These are phyloP conservation scores for Daphoenositta chrysoptera DNA, from an alignment of 2,113 vertebrate genomes.

Conservation along the genomic window DNA sequence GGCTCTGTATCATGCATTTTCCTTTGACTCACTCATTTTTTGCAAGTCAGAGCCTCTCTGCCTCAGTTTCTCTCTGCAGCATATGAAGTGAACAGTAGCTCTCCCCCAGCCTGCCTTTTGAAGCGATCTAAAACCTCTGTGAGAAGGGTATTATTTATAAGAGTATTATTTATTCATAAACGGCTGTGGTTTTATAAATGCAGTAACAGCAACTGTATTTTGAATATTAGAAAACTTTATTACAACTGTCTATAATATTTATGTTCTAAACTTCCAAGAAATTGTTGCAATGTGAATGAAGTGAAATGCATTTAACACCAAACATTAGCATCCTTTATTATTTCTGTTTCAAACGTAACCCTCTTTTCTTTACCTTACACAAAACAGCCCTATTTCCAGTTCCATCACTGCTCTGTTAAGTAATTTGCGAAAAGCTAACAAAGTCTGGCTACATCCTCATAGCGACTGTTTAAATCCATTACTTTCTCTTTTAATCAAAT, in stretches of 20 bases:
- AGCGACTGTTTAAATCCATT: slow-evolving; percentile 97
- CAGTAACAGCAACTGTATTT: background rate
- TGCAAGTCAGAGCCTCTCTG: background rate
- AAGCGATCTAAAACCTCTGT: background rate
- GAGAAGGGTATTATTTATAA: rapidly evolving
- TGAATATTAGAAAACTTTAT: background rate
- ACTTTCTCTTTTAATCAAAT: slow-evolving; percentile 99
- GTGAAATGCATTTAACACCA: background rate
- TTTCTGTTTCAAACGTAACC: slow-evolving; percentile 4
- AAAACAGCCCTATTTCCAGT: slow-evolving; percentile 81
- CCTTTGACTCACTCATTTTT: background rate
- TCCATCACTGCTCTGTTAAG: slow-evolving; percentile 85
- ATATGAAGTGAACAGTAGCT: background rate
- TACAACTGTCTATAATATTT: background rate
- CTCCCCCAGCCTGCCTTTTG: background rate
- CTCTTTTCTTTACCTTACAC: slow-evolving; percentile 78
- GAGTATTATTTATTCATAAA: background rate
- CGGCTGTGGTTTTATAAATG: background rate
- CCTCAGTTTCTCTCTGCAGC: background rate
- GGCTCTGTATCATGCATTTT: background rate
- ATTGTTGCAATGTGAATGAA: background rate
- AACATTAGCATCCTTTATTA: slow-evolving; percentile 45
- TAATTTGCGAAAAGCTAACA: slow-evolving; percentile 88
- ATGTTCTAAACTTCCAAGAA: background rate
- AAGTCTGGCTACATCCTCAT: slow-evolving; percentile 91